Conservation (phyloP, 1,140 invertebrate genomes). For the Drosophila seguyi region DNA sequence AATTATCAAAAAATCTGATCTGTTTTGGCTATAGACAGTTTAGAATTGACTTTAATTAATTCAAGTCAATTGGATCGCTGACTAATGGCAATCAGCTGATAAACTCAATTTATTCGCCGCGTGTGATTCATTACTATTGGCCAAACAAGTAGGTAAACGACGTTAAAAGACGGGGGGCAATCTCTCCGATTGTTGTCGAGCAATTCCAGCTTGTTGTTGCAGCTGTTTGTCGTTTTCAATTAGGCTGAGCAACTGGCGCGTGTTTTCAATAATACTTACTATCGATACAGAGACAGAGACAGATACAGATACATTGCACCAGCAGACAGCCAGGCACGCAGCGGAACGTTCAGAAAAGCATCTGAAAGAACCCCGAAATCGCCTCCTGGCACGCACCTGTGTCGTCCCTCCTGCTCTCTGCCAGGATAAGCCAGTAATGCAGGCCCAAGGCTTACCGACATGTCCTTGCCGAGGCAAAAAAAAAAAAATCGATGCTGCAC, state of each 20-base stretch:
- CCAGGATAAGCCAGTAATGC: conserved; percentile 31
- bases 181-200: conserved; percentile 46
- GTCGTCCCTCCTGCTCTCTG: not conserved
- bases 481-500: conserved; percentile 42
- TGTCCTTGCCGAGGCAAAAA: conserved; percentile 33
- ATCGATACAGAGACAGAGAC: conserved; percentile 18
- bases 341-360: conserved; percentile 36
- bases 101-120: conserved; percentile 44
- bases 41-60: conserved; percentile 27
- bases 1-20: not conserved
- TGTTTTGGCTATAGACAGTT: not conserved
- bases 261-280: conserved; percentile 64
- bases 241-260: conserved; percentile 51
- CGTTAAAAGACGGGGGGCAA: conserved; percentile 20
- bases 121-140: conserved; percentile 65
- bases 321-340: conserved; percentile 51
- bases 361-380: not conserved
- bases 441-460: conserved; percentile 15
- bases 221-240: conserved; percentile 51
- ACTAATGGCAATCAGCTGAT: conserved; percentile 62
- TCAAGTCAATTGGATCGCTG: conserved; percentile 25
- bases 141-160: conserved; percentile 57
- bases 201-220: conserved; percentile 57
- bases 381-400: conserved; percentile 30
- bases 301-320: not conserved